These are phyloP conservation scores for Spea hammondii DNA, from an alignment of 2,797 vertebrate species.

Conservation along the genomic window DNA sequence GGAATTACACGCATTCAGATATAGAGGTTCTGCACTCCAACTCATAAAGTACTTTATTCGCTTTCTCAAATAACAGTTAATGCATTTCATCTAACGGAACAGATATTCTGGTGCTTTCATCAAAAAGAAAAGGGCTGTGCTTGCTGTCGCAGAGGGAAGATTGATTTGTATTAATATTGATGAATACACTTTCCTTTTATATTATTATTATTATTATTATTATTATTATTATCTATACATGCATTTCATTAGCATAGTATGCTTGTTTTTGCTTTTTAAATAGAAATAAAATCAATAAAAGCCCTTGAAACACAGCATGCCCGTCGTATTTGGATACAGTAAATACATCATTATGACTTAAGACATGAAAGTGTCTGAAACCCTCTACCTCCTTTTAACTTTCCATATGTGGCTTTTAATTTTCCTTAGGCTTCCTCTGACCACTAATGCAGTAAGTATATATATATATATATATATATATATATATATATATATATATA, in stretches of 20 bases:
- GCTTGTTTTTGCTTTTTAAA: slow-evolving; percentile 9
- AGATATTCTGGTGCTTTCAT: slow-evolving; percentile 41
- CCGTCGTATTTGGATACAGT: not conserved
- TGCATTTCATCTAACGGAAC: slow-evolving; percentile 39
- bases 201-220: slow-evolving; percentile 5
- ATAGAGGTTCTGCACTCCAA: not conserved
- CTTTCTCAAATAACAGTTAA: slow-evolving; percentile 30
- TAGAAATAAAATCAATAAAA: not conserved
- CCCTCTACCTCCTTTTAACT: not conserved
- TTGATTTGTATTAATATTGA: slow-evolving; percentile 10
- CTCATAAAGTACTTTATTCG: slow-evolving; percentile 15
- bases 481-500: no score
- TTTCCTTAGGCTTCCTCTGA: not conserved
- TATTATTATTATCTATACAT: not conserved
- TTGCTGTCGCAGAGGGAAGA: slow-evolving; percentile 7
- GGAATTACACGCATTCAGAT: not conserved
- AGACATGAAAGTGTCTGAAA: not conserved
- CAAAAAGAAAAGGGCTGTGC: not conserved
- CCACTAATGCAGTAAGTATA: no score
- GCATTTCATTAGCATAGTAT: not conserved
- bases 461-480: no score
- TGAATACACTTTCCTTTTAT: no score
- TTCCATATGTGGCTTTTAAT: not conserved
- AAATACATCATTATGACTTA: not conserved
- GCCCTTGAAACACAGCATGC: not conserved